Conservation (phyloP, 2,888 invertebrate genomes). For the Athetis lepigone region DNA sequence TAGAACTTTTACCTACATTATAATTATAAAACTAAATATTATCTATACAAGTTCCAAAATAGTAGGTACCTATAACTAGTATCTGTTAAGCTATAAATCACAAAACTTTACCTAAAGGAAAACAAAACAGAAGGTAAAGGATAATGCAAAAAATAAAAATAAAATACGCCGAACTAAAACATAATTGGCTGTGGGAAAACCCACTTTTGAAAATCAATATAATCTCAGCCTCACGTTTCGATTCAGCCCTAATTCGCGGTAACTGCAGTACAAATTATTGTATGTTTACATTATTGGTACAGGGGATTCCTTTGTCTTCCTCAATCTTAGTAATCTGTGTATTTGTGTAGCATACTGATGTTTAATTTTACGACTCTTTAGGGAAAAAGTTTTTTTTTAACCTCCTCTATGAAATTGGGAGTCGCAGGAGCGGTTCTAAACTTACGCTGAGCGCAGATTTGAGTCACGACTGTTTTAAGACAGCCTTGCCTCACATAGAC, state of each 20-base stretch:
- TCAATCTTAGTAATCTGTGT: background rate
- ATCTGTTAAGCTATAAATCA: no score
- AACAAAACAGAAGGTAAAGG: conserved; percentile 3
- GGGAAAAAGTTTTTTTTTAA: no score
- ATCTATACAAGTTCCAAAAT: no score
- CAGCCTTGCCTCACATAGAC: no score
- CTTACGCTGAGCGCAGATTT: no score
- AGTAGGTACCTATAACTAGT: no score
- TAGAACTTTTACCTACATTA: no score
- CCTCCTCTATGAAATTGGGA: no score
- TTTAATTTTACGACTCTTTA: background rate
- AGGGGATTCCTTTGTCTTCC: conserved; percentile 22
- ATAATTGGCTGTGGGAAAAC: conserved; percentile 24
- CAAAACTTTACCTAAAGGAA: background rate
- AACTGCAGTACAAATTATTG: background rate
- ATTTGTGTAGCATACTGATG: background rate
- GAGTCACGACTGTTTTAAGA: no score
- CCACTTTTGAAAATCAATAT: conserved; percentile 18
- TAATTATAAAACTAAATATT: no score
- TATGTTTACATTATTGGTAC: background rate
- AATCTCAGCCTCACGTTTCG: conserved; percentile 15
- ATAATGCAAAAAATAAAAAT: conserved; percentile 10
- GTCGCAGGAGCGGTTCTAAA: no score
- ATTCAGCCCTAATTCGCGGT: background rate
- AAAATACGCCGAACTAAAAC: conserved; percentile 1